These are phyloP conservation scores for Theonella swinhoei DNA, from an alignment of 37 sponge, comb jelly and placozoan genomes.

Conservation along the genomic window DNA sequence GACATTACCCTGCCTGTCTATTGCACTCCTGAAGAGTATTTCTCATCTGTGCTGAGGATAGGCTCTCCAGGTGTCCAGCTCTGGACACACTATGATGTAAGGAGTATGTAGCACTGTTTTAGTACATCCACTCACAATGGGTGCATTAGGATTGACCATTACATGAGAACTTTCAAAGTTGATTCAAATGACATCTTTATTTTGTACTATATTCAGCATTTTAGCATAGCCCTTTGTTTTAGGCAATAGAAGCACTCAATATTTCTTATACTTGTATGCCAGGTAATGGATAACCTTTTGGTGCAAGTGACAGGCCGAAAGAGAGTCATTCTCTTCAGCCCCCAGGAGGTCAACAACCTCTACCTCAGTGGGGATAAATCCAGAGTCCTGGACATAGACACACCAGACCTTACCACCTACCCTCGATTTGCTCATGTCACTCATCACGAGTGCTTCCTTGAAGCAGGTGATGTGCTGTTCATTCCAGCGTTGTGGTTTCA, in stretches of 20 bases:
- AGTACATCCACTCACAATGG: too few relatives aligned
- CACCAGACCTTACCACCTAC: conserved; percentile 72
- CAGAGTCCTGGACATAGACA: conserved; percentile 75
- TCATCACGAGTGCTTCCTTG: conserved; percentile 55
- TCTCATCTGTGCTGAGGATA: conserved; percentile 88
- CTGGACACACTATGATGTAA: conserved; percentile 97
- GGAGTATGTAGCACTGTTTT: too few relatives aligned
- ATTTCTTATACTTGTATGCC: neutral
- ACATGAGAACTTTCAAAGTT: too few relatives aligned
- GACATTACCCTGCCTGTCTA: conserved; percentile 78
- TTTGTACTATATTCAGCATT: too few relatives aligned
- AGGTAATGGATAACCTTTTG: conserved; percentile 97
- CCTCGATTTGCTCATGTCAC: conserved; percentile 66
- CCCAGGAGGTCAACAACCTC: conserved; percentile 66
- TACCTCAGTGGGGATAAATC: conserved; percentile 92
- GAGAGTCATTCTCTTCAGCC: conserved; percentile 79
- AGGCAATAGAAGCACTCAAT: too few relatives aligned
- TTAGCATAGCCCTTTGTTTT: too few relatives aligned
- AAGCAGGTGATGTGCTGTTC: conserved; percentile 88
- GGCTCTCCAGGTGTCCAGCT: conserved; percentile 81
- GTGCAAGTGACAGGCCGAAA: conserved; percentile 87
- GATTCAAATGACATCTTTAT: too few relatives aligned
- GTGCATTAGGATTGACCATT: too few relatives aligned
- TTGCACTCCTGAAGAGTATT: conserved; percentile 55
- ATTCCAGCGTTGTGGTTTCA: conserved; percentile 98